Conservation (phyloP, 2,797 vertebrate genomes). For the Bovichtus diacanthus region DNA sequence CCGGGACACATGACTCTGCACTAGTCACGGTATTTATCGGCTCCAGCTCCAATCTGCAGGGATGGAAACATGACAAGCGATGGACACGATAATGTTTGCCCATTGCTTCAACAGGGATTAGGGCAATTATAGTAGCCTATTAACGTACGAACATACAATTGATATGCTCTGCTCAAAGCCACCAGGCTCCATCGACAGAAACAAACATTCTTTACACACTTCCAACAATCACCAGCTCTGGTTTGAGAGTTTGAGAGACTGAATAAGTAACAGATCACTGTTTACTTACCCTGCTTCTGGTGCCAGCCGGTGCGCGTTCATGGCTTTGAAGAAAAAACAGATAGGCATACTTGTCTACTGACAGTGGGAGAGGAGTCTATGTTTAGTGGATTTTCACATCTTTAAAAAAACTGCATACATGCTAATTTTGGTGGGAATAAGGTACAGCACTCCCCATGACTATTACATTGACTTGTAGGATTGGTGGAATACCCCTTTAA, state of each 20-base stretch:
- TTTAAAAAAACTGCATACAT: too few relatives aligned
- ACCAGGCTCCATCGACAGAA: background rate
- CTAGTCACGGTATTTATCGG: background rate
- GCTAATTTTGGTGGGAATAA: too few relatives aligned
- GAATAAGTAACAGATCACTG: background rate
- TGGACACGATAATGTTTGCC: background rate
- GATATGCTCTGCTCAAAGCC: background rate
- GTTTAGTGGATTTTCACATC: too few relatives aligned
- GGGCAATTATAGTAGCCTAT: background rate
- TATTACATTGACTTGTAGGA: background rate
- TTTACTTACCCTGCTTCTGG: too few relatives aligned
- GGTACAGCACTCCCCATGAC: background rate
- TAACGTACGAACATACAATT: too few relatives aligned
- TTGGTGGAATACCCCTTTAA: constrained; percentile 1
- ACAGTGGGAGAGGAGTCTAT: too few relatives aligned
- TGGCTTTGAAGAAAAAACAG: too few relatives aligned
- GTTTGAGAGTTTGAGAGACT: background rate
- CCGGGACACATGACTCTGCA: background rate
- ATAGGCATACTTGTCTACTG: too few relatives aligned
- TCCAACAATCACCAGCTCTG: background rate
- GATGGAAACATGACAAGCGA: too few relatives aligned
- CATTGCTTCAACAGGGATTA: background rate
- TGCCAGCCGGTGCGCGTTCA: too few relatives aligned
- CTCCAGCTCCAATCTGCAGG: background rate
- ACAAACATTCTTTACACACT: background rate